phyloP scores from a whole-genome alignment of 2,113 vertebrate genomes.

The Embiotoca jacksoni region DNA sequence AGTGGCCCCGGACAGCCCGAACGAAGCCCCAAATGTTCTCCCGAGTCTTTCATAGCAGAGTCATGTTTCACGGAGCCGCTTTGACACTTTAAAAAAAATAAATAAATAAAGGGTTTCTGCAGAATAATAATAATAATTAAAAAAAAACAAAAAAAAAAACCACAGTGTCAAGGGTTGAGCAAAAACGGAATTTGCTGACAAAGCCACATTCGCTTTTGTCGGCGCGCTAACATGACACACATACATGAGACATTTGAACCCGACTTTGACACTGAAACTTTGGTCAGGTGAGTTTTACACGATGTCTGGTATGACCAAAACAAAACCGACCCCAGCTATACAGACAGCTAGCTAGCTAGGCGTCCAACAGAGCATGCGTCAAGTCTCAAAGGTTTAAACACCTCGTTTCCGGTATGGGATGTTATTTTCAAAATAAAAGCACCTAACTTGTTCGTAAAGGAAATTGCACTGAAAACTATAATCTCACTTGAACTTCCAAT shows the following conservation, averaged over 20 bases:
- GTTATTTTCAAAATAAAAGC: constrained; percentile 63
- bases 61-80: constrained; percentile 54
- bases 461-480: too few species aligned
- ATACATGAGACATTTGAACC: constrained; percentile 2
- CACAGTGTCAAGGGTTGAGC: constrained; percentile 40
- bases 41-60: constrained; percentile 70
- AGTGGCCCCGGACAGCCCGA: constrained; percentile 46
- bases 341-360: constrained; percentile 37
- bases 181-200: not conserved
- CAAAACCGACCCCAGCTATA: constrained; percentile 25
- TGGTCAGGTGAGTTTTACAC: not conserved
- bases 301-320: constrained; percentile 46
- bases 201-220: not conserved
- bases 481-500: not conserved
- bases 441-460: too few species aligned
- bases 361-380: constrained; percentile 21
- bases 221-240: not conserved
- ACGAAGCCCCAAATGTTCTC: constrained; percentile 43
- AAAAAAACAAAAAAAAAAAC: constrained; percentile 25
- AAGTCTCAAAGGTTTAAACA: rapidly evolving
- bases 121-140: not conserved
- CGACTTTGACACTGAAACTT: constrained; percentile 43
- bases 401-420: constrained; percentile 31
- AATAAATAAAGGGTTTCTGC: constrained; percentile 37
- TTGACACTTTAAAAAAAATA: constrained; percentile 46